Base-by-base conservation (phyloP, 2,888 invertebrate species). In the Erebia aethiops region DNA sequence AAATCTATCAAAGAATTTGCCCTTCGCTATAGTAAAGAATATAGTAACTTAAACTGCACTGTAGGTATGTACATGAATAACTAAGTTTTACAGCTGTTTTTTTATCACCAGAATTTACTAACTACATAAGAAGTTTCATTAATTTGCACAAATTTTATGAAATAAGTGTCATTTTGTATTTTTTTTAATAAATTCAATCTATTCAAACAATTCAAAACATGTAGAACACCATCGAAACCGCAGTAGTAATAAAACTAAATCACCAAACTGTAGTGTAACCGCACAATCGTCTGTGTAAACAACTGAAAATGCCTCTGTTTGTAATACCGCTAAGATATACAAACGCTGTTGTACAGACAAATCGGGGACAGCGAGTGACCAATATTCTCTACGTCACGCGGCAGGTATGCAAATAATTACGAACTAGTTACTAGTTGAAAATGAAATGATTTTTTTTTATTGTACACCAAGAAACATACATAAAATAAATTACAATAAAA, bases 181-280 rank as follows among this genome's bases (percentile, higher is more conserved):
- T 26, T 26, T 26, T 26, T 26, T 26, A 43, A 43, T 43, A 43
- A 43, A 43, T 43, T 46, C 18, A 62, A 54, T 16, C 3, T 41
- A 41, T 52, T 16, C 54, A 14, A 43, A 41, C 64, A 54, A 60
- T 51, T 68, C 64, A 49, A 57, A 46, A 49, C 61, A 7, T 51
- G 51, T 60, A 21, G 51, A 68, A 54, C 63, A 61, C 57, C 57
- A 58, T n/a, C 62, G 13, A 46, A 70, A 72, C 72, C 72, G 60
- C 72, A 70, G 61, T 56, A 72, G 61, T 70, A 61, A 70, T 63
- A 72, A 67, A 58, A 63, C 67, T 54, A 70, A 72, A 67, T 72
- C 64, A 43, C 60, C 67, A 64, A 70, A 54, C 67, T 11, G 67
- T 57, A 52, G 18, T 70, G 64, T 54, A 62, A 67, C 72, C 70